Conservation (phyloP, 2,797 vertebrate genomes). For the Dipus sagitta region DNA sequence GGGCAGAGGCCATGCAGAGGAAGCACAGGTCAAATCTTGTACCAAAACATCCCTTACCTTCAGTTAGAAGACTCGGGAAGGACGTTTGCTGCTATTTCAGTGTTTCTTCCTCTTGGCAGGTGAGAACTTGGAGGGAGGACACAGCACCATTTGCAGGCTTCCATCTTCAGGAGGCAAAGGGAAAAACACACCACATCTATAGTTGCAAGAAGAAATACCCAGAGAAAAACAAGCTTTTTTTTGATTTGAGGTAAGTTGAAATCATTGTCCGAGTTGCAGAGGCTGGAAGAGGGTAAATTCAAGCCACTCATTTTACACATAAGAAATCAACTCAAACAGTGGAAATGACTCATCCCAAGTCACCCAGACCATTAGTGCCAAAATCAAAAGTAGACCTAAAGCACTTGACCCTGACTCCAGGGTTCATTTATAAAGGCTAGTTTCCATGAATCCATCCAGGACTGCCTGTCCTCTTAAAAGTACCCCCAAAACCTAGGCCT, state of each 20-base stretch:
- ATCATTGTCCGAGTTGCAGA: not conserved
- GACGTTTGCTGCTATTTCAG: not conserved
- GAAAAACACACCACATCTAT: not conserved
- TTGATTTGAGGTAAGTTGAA: slow-evolving; percentile 23
- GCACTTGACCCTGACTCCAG: not conserved
- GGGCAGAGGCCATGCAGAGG: not conserved
- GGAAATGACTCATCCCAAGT: slow-evolving; percentile 30
- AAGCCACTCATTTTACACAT: not conserved
- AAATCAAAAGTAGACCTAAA: slow-evolving; percentile 18
- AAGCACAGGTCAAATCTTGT: not conserved
- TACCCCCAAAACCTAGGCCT: not conserved
- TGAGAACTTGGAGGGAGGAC: not conserved
- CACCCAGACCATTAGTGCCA: slow-evolving; percentile 1
- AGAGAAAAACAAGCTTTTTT: not conserved
- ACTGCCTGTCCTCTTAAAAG: slow-evolving; percentile 32
- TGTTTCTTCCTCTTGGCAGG: not conserved
- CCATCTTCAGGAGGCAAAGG: not conserved
- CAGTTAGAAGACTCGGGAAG: not conserved
- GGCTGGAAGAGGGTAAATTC: not conserved
- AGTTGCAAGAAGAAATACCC: not conserved
- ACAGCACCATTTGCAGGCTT: not conserved
- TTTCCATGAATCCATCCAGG: not conserved
- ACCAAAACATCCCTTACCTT: not conserved
- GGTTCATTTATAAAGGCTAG: not conserved
- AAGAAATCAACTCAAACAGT: not conserved